Evolutionary conservation across 1,140 invertebrate genomes (phyloP).

Genomic region (Pseudomyrmex flavicornis): DNA sequence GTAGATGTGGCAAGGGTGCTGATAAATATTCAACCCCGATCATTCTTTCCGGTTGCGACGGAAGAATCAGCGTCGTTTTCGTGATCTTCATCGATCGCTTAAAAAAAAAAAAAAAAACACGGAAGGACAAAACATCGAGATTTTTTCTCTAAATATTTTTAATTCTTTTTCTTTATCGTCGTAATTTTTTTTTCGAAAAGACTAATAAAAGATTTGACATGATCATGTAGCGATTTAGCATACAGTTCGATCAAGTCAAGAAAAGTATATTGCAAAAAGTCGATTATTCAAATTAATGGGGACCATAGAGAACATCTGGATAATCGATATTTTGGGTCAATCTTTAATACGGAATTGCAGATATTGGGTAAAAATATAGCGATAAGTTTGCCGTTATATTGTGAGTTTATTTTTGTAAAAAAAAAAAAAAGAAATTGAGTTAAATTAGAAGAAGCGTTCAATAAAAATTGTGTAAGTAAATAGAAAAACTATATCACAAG

Average conservation of each 20-base stretch:
- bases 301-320: not conserved
- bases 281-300: constrained; percentile 40
- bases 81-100: constrained; percentile 66
- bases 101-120: not conserved
- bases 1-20: constrained; percentile 18
- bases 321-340: constrained; percentile 44
- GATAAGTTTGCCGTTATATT: constrained; percentile 23
- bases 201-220: constrained; percentile 5
- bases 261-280: not conserved
- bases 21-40: constrained; percentile 74
- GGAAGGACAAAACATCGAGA: not conserved
- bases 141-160: constrained; percentile 28
- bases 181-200: not conserved
- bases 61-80: constrained; percentile 43
- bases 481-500: no score
- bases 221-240: constrained; percentile 33
- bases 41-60: constrained; percentile 41
- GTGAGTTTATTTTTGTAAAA: not conserved
- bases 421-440: not conserved
- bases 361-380: constrained; percentile 4
- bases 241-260: not conserved
- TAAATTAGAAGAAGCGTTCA: not conserved
- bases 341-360: constrained; percentile 45
- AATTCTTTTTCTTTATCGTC: not conserved
- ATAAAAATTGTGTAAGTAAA: not conserved